phyloP scores from a whole-genome alignment of 2,888 invertebrate genomes.

The Sycophila texana region DNA sequence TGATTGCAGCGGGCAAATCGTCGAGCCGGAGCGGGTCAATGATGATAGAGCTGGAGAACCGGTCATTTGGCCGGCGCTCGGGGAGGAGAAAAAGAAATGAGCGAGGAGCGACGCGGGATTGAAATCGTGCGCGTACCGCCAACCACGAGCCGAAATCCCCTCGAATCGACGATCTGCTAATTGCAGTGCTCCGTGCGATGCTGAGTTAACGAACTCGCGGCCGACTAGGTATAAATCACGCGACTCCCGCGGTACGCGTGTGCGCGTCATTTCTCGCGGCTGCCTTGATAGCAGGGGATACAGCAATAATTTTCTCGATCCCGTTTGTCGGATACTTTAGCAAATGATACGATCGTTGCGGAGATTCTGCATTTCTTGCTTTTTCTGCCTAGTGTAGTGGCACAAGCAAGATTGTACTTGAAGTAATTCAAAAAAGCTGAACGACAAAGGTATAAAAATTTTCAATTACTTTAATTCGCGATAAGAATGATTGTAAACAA shows the following conservation, averaged over 20 bases:
- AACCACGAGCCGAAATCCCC: constrained; percentile 35
- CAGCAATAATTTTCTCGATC: constrained; percentile 48
- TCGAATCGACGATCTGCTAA: constrained; percentile 61
- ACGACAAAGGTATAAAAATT: too few relatives aligned
- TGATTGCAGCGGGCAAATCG: constrained; percentile 62
- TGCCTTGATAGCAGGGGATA: constrained; percentile 25
- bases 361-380: too few relatives aligned
- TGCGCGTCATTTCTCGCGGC: constrained; percentile 30
- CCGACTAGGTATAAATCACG: constrained; percentile 26
- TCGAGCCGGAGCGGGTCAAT: constrained; percentile 58
- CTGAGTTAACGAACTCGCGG: constrained; percentile 39
- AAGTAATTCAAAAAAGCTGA: too few relatives aligned
- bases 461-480: too few relatives aligned
- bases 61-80: constrained; percentile 57
- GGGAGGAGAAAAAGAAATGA: background rate
- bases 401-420: too few relatives aligned
- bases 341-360: too few relatives aligned
- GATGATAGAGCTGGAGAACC: constrained; percentile 63
- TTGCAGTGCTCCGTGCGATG: constrained; percentile 51
- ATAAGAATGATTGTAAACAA: background rate
- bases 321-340: background rate
- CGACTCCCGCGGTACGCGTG: constrained; percentile 51
- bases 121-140: constrained; percentile 57
- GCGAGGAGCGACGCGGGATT: constrained; percentile 52
- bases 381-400: too few relatives aligned